Conservation (phyloP, 1,140 invertebrate genomes). For the Pinna nobilis region DNA sequence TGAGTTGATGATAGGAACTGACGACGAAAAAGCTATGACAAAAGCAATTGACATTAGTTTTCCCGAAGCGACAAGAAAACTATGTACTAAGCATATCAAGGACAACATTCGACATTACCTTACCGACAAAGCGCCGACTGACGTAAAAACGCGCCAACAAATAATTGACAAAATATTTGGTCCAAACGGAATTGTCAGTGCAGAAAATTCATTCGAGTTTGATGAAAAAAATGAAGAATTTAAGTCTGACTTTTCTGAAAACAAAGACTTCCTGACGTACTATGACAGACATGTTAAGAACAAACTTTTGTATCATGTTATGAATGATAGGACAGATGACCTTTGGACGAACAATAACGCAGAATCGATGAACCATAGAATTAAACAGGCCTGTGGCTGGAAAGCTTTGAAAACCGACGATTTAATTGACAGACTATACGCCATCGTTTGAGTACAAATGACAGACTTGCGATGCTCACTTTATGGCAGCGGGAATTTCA, state of each 20-base stretch:
- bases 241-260: not conserved
- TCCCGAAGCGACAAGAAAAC: not conserved
- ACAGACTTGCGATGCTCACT: constrained; percentile 7
- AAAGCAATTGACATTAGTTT: constrained; percentile 32
- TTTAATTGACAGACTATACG: constrained; percentile 10
- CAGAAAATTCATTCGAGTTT: constrained; percentile 8
- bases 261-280: not conserved
- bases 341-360: constrained; percentile 33
- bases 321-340: not conserved
- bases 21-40: constrained; percentile 40
- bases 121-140: constrained; percentile 21
- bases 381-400: constrained; percentile 18
- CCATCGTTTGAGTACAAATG: not conserved
- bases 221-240: constrained; percentile 6
- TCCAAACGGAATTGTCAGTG: constrained; percentile 3
- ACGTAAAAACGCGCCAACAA: not conserved
- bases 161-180: constrained; percentile 24
- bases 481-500: constrained; percentile 21
- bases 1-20: constrained; percentile 23
- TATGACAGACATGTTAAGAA: not conserved
- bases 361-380: constrained; percentile 30
- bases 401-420: constrained; percentile 17
- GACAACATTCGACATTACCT: constrained; percentile 34
- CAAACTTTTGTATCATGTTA: not conserved
- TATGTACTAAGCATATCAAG: constrained; percentile 42